These are phyloP conservation scores for Macrocentrus cingulum DNA, from an alignment of 1,140 invertebrate species.

Conservation along the genomic window DNA sequence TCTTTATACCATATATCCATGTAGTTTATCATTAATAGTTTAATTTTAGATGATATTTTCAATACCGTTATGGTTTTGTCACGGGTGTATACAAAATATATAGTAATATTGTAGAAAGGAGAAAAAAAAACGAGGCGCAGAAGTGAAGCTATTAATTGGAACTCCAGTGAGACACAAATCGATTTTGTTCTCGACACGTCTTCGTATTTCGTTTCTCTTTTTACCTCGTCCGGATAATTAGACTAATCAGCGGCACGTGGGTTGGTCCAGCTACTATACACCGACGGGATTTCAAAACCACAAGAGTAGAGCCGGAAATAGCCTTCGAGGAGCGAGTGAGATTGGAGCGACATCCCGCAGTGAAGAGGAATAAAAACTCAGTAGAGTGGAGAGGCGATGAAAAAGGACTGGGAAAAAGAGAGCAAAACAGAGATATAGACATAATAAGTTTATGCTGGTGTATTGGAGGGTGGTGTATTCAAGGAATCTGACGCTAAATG, in stretches of 20 bases:
- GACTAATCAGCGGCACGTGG: slow-evolving; percentile 57
- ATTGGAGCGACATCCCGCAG: slow-evolving; percentile 16
- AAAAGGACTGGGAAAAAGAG: slow-evolving; percentile 23
- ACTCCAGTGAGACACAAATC: too few species aligned
- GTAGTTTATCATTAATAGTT: too few species aligned
- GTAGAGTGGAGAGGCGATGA: slow-evolving; percentile 24
- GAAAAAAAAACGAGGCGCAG: too few species aligned
- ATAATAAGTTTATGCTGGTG: background rate
- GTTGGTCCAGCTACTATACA: slow-evolving; percentile 34
- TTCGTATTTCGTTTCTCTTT: slow-evolving; percentile 2
- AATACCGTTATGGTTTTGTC: too few species aligned
- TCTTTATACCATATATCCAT: too few species aligned
- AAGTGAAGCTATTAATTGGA: too few species aligned
- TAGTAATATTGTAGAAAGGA: too few species aligned
- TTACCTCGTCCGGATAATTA: slow-evolving; percentile 44
- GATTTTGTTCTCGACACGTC: slow-evolving; percentile 18
- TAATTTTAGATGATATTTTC: too few species aligned
- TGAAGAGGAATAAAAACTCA: slow-evolving; percentile 17
- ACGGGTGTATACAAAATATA: too few species aligned
- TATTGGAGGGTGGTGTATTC: too few species aligned
- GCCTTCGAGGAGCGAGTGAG: slow-evolving; percentile 12
- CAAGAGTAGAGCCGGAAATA: slow-evolving; percentile 34
- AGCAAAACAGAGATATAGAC: background rate
- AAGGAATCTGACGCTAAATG: too few species aligned
- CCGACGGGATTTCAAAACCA: slow-evolving; percentile 29